These are phyloP conservation scores for Lanius collurio DNA, from an alignment of 2,113 vertebrate species.

Conservation along the genomic window DNA sequence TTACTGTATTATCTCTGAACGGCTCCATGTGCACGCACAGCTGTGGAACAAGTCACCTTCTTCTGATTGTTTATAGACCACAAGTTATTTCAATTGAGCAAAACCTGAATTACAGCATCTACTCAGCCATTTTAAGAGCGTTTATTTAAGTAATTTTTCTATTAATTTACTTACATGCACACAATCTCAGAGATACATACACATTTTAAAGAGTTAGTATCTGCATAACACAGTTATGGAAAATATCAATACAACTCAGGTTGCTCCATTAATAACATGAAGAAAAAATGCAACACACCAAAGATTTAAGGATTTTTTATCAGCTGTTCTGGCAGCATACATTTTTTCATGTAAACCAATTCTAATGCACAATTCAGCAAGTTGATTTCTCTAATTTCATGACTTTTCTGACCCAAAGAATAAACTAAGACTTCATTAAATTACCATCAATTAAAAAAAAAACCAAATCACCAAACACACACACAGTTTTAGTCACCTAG, in stretches of 20 bases:
- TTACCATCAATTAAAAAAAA: background rate
- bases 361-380: background rate
- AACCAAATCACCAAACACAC: background rate
- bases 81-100: background rate
- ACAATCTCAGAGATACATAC: background rate
- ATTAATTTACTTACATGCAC: background rate
- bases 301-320: background rate
- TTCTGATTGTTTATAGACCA: background rate
- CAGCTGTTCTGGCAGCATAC: background rate
- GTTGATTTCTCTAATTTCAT: background rate
- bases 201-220: background rate
- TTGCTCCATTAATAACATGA: background rate
- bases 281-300: background rate
- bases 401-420: background rate
- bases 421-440: background rate
- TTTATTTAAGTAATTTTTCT: background rate
- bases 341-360: background rate
- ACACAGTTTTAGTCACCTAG: background rate
- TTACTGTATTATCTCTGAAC: background rate
- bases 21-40: background rate
- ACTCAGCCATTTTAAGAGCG: background rate
- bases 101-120: background rate
- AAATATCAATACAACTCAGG: background rate
- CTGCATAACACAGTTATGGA: background rate
- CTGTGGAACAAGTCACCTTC: background rate